Evolutionary conservation across 2,888 invertebrate species (phyloP).

Genomic region (Electrophaes corylata): DNA sequence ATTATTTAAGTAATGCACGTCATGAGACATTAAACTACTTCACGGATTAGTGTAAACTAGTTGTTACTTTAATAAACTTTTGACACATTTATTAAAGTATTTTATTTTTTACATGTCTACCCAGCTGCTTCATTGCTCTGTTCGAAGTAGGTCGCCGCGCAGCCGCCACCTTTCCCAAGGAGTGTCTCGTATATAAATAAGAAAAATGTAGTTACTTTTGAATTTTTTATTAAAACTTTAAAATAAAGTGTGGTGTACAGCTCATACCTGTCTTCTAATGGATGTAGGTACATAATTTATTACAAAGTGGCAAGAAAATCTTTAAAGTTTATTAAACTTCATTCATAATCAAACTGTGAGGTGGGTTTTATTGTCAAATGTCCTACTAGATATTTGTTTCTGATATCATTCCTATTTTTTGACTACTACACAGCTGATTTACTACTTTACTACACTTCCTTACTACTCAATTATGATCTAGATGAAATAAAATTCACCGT

Average conservation of each 20-base stretch:
- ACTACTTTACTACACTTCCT: slow-evolving; percentile 33
- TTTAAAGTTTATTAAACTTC: slow-evolving; percentile 28
- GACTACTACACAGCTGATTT: slow-evolving; percentile 34
- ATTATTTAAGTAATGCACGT: not conserved
- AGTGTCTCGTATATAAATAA: not conserved
- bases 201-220: slow-evolving; percentile 31
- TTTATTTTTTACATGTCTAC: not conserved
- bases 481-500: slow-evolving; percentile 18
- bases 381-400: slow-evolving; percentile 22
- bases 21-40: not conserved
- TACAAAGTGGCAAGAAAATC: slow-evolving; percentile 39
- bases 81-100: not conserved
- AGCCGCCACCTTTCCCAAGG: not conserved
- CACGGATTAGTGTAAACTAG: not conserved
- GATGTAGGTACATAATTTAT: slow-evolving; percentile 27
- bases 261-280: slow-evolving; percentile 33
- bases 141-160: not conserved
- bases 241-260: slow-evolving; percentile 52
- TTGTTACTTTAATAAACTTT: not conserved
- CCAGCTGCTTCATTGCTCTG: not conserved
- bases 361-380: slow-evolving; percentile 40
- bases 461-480: slow-evolving; percentile 28
- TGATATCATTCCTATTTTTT: slow-evolving; percentile 22
- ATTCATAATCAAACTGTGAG: slow-evolving; percentile 29
- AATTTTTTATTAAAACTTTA: slow-evolving; percentile 65